These are phyloP conservation scores for Neogale vison DNA, from an alignment of 2,113 vertebrate species.

Conservation along the genomic window DNA sequence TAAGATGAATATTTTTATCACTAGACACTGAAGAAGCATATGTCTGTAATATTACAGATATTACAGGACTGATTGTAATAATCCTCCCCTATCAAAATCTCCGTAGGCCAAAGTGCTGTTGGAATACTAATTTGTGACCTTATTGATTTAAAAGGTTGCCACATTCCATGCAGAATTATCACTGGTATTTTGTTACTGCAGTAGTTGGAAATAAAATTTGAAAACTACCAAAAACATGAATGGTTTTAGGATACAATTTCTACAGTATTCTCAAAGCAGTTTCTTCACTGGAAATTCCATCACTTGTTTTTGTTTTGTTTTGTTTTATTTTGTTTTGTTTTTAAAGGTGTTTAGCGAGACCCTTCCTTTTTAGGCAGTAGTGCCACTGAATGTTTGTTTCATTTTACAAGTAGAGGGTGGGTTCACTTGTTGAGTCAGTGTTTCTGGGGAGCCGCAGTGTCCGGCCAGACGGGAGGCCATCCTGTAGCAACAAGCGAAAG, in stretches of 20 bases:
- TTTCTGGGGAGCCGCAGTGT: background rate
- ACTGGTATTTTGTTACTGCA: constrained; percentile 92
- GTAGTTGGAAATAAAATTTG: constrained; percentile 94
- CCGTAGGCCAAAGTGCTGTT: constrained; percentile 68
- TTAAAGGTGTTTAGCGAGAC: background rate
- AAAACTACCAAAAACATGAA: constrained; percentile 72
- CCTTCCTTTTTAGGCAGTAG: background rate
- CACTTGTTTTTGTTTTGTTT: background rate
- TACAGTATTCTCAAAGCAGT: background rate
- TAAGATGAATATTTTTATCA: constrained; percentile 69
- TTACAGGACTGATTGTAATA: constrained; percentile 41
- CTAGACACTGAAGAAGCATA: constrained; percentile 46
- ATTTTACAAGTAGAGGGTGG: background rate
- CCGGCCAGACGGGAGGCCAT: background rate
- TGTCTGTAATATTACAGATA: constrained; percentile 34
- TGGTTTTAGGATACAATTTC: constrained; percentile 59
- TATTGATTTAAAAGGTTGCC: constrained; percentile 89
- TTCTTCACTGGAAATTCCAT: background rate
- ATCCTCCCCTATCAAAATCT: constrained; percentile 64
- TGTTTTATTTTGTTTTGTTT: constrained; percentile 15
- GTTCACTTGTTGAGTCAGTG: background rate
- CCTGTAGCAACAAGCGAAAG: background rate
- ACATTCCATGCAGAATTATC: constrained; percentile 90
- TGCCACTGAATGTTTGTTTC: background rate
- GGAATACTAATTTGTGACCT: constrained; percentile 76